Evolutionary conservation across 2,113 vertebrate genomes (phyloP).

Genomic region (Urocitellus parryii): DNA sequence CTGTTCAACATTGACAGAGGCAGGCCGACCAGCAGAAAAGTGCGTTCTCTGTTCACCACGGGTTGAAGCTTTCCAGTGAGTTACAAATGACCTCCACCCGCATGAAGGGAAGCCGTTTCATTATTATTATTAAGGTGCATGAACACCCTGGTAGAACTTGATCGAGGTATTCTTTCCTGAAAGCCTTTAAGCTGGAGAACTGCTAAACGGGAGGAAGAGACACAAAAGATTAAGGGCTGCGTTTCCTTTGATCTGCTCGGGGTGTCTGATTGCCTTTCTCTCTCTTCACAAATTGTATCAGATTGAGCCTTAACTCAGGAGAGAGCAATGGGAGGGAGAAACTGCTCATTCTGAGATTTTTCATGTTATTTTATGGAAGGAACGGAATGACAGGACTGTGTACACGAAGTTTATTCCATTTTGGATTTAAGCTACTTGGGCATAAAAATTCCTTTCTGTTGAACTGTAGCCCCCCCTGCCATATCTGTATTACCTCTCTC

Average conservation of each 20-base stretch:
- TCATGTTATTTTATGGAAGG: not conserved
- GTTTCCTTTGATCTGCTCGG: constrained; percentile 77
- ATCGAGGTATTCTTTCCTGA: constrained; percentile 20
- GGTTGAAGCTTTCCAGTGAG: constrained; percentile 30
- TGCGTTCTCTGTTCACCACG: not conserved
- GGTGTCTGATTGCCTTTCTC: constrained; percentile 39
- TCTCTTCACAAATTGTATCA: constrained; percentile 46
- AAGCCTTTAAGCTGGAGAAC: not conserved
- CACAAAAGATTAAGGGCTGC: constrained; percentile 66
- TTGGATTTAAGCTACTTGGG: not conserved
- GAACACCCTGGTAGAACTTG: not conserved
- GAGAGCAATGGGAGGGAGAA: not conserved
- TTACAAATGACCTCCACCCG: not conserved
- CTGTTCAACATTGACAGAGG: not conserved
- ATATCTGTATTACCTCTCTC: not conserved
- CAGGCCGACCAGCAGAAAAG: constrained; percentile 11
- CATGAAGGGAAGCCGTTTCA: not conserved
- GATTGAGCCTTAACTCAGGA: constrained; percentile 59
- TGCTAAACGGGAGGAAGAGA: constrained; percentile 50
- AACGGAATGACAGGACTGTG: not conserved
- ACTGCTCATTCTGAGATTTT: not conserved
- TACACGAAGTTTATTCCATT: not conserved
- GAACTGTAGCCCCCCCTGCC: no score
- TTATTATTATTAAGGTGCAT: constrained; percentile 11
- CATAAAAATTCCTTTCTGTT: not conserved